Evolutionary conservation across 2,888 invertebrate species (phyloP).

Genomic region (Drosophila anceps): DNA sequence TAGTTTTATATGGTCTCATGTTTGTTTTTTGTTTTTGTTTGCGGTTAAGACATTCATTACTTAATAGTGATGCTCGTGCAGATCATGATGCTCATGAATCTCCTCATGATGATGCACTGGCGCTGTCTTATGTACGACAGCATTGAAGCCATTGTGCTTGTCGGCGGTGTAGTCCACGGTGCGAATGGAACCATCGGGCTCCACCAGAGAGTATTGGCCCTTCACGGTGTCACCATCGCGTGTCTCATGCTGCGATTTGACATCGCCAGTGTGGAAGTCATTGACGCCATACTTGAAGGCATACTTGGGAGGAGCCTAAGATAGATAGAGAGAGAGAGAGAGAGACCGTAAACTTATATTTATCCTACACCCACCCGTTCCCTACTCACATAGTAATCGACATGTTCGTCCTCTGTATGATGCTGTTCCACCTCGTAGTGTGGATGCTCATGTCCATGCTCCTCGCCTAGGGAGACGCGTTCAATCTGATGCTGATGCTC

Average conservation of each 20-base stretch:
- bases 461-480: slow-evolving; percentile 82
- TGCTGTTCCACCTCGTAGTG: slow-evolving; percentile 67
- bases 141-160: slow-evolving; percentile 85
- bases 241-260: slow-evolving; percentile 89
- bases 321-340: background rate
- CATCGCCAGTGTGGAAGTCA: slow-evolving; percentile 87
- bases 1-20: slow-evolving; percentile 40
- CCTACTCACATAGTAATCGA: slow-evolving; percentile 88
- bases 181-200: slow-evolving; percentile 91
- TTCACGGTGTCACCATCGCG: slow-evolving; percentile 89
- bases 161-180: slow-evolving; percentile 86
- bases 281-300: slow-evolving; percentile 87
- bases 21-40: slow-evolving; percentile 3
- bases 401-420: slow-evolving; percentile 86
- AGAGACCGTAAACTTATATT: background rate
- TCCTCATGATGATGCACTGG: slow-evolving; percentile 84
- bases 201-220: slow-evolving; percentile 89
- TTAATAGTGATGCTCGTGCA: slow-evolving; percentile 71
- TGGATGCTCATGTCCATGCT: slow-evolving; percentile 84
- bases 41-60: background rate
- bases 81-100: slow-evolving; percentile 57
- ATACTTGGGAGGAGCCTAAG: slow-evolving; percentile 88
- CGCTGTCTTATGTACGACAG: slow-evolving; percentile 85
- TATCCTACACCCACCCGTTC: background rate
- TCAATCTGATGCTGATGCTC: slow-evolving; percentile 80